Evolutionary conservation across 2,797 vertebrate genomes (phyloP), one percentile per base, ranked within the genome.

Genomic region (Emys orbicularis): DNA sequence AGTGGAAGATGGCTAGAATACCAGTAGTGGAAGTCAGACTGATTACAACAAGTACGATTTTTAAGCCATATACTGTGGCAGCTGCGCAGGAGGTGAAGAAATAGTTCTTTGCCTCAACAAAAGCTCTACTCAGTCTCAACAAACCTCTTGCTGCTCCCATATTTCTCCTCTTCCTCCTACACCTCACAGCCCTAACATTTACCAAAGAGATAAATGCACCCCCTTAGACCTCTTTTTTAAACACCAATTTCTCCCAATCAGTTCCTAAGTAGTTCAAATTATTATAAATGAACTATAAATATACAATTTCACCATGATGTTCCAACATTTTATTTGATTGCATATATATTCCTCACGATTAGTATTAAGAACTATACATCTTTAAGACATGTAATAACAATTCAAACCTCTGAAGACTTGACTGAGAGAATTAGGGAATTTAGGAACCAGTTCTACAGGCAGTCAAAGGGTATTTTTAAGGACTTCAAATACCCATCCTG

Each of bases 31-130:
- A 80, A 95, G 25, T 8, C 93, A 87, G 86, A 94, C 53, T 54
- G 85, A 65, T 81, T 76, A 61, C 68, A 90, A 59, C 84, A 92
- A 93, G 54, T 56, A 94, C 80, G 74, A 92, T 87, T 92, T 96
- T 91, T 86, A 90, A 95, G 92, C 80, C 25, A 7, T 76, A 31
- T 52, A 52, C 88, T 90, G 90, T 93, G 65, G 94, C 90, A 96
- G 92, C 84, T 79, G 57, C 83, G 84, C 92, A 96, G 82, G 92
- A 92, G 52, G 90, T 95, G 92, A 96, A 84, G 57, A 95, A 94
- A 94, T 84, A 50, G 37, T 56, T 74, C 77, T 29, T 56, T 72
- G 79, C 52, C 37, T 81, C 83, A 56, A 50, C 19, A 91, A 91
- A 94, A 94, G 79, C 72, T 91, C 74, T 91, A 94, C 79, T 56